Base-by-base conservation (phyloP, 2,113 vertebrate genomes). In the Pholis gunnellus region DNA sequence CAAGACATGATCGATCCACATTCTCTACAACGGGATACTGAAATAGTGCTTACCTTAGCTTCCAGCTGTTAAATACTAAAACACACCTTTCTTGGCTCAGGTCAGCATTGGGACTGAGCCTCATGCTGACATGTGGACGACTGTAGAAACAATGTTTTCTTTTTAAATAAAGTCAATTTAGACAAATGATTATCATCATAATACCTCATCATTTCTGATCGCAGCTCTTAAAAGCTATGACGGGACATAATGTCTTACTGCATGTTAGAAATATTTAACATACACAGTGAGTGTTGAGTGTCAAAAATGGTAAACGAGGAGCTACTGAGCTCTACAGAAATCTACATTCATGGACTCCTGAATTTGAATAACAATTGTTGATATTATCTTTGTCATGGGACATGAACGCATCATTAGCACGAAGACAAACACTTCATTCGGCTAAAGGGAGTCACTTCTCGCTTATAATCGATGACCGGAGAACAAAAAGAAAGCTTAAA, bases 341-440 rank as follows among this genome's bases (percentile, higher is more conserved):
- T 29, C 15, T 56, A 59, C 31, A 31, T 31, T 31, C 31, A 31
- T 31, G 31, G 27, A 25, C 20, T 36, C 36, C 36, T 38, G 36
- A 31, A 31, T 31, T 31, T 31, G 31, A 31, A 31, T 31, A 29
- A 29, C 29, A 29, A 29, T 40, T 40, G 38, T 9, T 29, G 31
- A 29, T 29, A 63, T 63, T 38, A 31, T 52, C 34, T 42, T 46
- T 64, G 4, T 65, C 48, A 46, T 36, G 46, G 60, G 69, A 57
- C 22, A 46, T 80, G 61, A 57, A 73, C 57, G 60, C 69, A 80
- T 60, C 60, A 66, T 65, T 18, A 46, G 34, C 42, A 31, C 36
- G 60, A 36, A 5, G 22, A 52, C 66, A 29, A 9, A 60, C 29
- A 72, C 44, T 29, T 63, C 29, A 60, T 66, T 48, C 52, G 42